Conservation (phyloP, 35 echinoderm and acorn worm species). For the Apostichopus japonicus region DNA sequence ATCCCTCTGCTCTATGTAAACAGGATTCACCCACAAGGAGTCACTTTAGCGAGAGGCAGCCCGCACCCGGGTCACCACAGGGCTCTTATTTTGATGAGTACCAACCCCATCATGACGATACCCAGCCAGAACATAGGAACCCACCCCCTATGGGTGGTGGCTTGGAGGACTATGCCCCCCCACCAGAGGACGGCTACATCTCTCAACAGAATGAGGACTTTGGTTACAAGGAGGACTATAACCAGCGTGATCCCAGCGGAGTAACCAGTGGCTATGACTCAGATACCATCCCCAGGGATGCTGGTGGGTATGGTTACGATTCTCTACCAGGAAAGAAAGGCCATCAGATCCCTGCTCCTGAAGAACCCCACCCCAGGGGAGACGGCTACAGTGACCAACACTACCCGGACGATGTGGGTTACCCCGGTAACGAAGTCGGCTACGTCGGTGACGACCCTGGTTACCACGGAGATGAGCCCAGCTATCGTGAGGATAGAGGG, state of each 20-base stretch:
- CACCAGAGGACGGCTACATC: conserved; percentile 15
- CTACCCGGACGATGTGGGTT: conserved; percentile 16
- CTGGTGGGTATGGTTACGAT: conserved; percentile 21
- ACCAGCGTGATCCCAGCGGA: conserved; percentile 38
- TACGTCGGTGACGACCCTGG: conserved; percentile 34
- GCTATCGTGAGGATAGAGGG: conserved; percentile 12
- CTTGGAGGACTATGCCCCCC: neutral
- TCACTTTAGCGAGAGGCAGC: conserved; percentile 16
- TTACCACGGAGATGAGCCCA: conserved; percentile 19
- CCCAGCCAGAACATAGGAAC: conserved; percentile 3
- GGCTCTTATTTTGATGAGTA: neutral
- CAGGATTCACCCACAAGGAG: conserved; percentile 34
- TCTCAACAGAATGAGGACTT: conserved; percentile 29
- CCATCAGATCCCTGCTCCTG: neutral
- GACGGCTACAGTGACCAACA: conserved; percentile 6
- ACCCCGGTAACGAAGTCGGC: conserved; percentile 11
- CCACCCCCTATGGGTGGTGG: conserved; percentile 2
- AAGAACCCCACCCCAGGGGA: neutral
- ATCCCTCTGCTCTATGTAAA: too few species aligned
- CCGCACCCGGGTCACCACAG: neutral
- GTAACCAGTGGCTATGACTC: conserved; percentile 55
- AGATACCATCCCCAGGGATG: conserved; percentile 29
- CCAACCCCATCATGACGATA: neutral
- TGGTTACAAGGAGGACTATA: conserved; percentile 46
- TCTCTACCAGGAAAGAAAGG: conserved; percentile 13